These are phyloP conservation scores for Falco biarmicus DNA, from an alignment of 2,797 vertebrate genomes.

Conservation along the genomic window DNA sequence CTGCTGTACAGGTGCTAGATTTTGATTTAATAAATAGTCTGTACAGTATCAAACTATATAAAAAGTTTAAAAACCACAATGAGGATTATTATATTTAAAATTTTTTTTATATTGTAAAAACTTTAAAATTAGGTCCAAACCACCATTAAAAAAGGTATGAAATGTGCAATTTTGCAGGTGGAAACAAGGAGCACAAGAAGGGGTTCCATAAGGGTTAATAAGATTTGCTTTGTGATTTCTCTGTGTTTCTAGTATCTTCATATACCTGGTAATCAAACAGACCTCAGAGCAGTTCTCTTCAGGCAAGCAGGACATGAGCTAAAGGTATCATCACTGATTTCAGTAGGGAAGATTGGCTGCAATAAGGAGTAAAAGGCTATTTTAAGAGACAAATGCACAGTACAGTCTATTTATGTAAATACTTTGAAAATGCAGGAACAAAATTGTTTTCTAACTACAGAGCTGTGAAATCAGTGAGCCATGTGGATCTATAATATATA, in stretches of 20 bases:
- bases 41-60: constrained; percentile 74
- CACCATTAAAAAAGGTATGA: constrained; percentile 61
- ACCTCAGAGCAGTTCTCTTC: constrained; percentile 3
- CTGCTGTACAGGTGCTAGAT: constrained; percentile 31
- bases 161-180: constrained; percentile 52
- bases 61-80: constrained; percentile 76
- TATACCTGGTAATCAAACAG: neutral
- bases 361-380: constrained; percentile 36
- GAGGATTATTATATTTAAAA: constrained; percentile 51
- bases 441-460: constrained; percentile 31
- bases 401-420: constrained; percentile 52
- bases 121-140: constrained; percentile 57
- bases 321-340: constrained; percentile 18
- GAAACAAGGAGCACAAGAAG: constrained; percentile 47
- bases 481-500: constrained; percentile 31
- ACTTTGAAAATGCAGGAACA: constrained; percentile 39
- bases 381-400: constrained; percentile 47
- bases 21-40: constrained; percentile 65
- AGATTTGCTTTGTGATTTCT: constrained; percentile 38
- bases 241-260: neutral
- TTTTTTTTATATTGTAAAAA: constrained; percentile 63
- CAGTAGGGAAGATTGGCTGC: neutral
- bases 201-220: neutral
- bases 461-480: constrained; percentile 48
- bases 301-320: constrained; percentile 24